phyloP scores from a whole-genome alignment of 2,888 invertebrate species.

The Drosophila multiciliata region DNA sequence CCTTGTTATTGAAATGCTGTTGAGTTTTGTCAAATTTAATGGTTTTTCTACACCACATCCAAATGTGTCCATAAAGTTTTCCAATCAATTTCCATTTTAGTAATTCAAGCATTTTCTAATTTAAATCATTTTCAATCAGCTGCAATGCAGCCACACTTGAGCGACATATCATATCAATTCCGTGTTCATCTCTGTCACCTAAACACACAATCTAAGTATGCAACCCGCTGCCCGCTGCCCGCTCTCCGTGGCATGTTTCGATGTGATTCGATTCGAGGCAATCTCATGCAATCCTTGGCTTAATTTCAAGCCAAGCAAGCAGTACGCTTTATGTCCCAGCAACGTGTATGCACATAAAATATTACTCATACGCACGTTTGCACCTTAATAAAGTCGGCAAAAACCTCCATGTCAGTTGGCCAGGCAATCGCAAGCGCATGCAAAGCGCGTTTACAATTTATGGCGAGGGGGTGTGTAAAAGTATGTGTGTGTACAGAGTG shows the following conservation, averaged over 20 bases:
- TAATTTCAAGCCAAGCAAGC: constrained; percentile 35
- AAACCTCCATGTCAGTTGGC: constrained; percentile 46
- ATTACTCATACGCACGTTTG: constrained; percentile 61
- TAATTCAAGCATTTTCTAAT: constrained; percentile 30
- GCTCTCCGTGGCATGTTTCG: background rate
- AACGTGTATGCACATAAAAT: constrained; percentile 37
- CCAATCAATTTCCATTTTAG: constrained; percentile 23
- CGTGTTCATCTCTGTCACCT: constrained; percentile 14
- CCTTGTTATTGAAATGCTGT: background rate
- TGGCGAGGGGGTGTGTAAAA: background rate
- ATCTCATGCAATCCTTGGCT: constrained; percentile 34
- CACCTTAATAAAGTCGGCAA: constrained; percentile 50
- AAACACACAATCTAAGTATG: constrained; percentile 26
- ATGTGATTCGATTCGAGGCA: constrained; percentile 33
- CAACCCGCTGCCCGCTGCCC: too few species aligned
- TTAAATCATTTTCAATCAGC: constrained; percentile 36
- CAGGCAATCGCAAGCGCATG: constrained; percentile 38
- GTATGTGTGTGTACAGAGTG: background rate
- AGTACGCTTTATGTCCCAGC: constrained; percentile 5
- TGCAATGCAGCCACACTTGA: constrained; percentile 8
- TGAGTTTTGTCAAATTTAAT: background rate
- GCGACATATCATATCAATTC: constrained; percentile 16
- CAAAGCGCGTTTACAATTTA: constrained; percentile 40
- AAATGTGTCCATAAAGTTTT: background rate
- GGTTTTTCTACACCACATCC: background rate